phyloP scores from a whole-genome alignment of 1,140 invertebrate species.

The Drosophila oshimai region DNA sequence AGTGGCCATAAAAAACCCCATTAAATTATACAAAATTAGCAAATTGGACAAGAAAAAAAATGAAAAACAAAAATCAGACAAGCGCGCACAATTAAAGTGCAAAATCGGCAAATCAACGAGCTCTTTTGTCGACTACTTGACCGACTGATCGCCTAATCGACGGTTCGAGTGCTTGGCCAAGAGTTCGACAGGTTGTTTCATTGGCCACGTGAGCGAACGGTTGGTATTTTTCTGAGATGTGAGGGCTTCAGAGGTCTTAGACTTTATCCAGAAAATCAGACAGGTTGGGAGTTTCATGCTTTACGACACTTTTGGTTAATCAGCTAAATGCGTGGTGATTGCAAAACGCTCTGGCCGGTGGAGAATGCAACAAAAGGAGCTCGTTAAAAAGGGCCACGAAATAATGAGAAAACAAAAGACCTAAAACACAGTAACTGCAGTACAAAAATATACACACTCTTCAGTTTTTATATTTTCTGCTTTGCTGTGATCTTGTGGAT shows the following conservation, averaged over 20 bases:
- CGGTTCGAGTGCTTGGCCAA: slow-evolving; percentile 13
- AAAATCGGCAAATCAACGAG: slow-evolving; percentile 52
- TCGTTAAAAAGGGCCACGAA: slow-evolving; percentile 35
- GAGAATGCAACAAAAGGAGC: slow-evolving; percentile 46
- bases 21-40: slow-evolving; percentile 5
- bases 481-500: slow-evolving; percentile 31
- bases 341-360: slow-evolving; percentile 28
- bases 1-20: neutral
- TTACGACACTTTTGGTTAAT: slow-evolving; percentile 31
- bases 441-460: slow-evolving; percentile 42
- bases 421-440: slow-evolving; percentile 7
- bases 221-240: neutral
- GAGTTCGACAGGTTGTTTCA: slow-evolving; percentile 17
- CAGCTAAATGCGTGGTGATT: slow-evolving; percentile 31
- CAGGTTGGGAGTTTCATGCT: neutral
- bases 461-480: slow-evolving; percentile 24
- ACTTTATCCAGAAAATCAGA: slow-evolving; percentile 7
- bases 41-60: slow-evolving; percentile 12
- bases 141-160: slow-evolving; percentile 18
- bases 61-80: slow-evolving; percentile 39
- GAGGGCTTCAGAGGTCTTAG: slow-evolving; percentile 8
- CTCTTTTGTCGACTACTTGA: slow-evolving; percentile 18
- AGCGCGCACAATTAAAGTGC: slow-evolving; percentile 47
- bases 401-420: slow-evolving; percentile 56
- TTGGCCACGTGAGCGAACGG: slow-evolving; percentile 42